Evolutionary conservation across 2,797 vertebrate species (phyloP).

Genomic region (Cichlasoma orientale): DNA sequence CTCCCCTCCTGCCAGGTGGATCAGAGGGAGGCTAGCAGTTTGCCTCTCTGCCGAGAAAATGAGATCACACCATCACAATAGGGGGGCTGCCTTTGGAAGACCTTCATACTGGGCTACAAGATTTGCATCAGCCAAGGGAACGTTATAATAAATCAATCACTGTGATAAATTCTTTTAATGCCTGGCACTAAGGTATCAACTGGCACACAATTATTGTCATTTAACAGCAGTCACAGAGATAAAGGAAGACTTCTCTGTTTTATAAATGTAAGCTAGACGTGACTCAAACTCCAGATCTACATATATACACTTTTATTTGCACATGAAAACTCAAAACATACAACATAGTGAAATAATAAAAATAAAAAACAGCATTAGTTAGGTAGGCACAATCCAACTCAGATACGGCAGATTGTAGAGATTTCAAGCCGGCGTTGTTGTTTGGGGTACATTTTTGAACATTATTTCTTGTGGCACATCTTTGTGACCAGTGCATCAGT

Average conservation of each 20-base stretch:
- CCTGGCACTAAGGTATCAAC: slow-evolving; percentile 56
- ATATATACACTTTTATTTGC: neutral
- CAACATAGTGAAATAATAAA: neutral
- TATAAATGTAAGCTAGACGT: neutral
- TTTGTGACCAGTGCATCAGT: neutral
- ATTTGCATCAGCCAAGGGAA: slow-evolving; percentile 73
- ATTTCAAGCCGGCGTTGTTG: neutral
- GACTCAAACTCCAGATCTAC: neutral
- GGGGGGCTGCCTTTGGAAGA: slow-evolving; percentile 74
- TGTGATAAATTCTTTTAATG: slow-evolving; percentile 61
- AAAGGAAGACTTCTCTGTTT: neutral
- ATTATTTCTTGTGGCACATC: neutral
- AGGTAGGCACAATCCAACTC: too few relatives aligned
- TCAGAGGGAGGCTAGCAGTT: slow-evolving; percentile 72
- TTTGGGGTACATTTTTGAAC: neutral
- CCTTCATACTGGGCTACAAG: slow-evolving; percentile 71
- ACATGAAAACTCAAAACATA: neutral
- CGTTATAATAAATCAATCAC: slow-evolving; percentile 73
- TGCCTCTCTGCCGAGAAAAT: slow-evolving; percentile 68
- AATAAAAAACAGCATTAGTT: too few relatives aligned
- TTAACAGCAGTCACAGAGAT: slow-evolving; percentile 19
- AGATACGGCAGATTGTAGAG: too few relatives aligned
- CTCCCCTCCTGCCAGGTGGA: slow-evolving; percentile 72
- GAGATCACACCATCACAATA: slow-evolving; percentile 69
- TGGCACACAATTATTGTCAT: slow-evolving; percentile 54